These are phyloP conservation scores for Dolomedes plantarius DNA, from an alignment of 2,888 invertebrate species.

Conservation along the genomic window DNA sequence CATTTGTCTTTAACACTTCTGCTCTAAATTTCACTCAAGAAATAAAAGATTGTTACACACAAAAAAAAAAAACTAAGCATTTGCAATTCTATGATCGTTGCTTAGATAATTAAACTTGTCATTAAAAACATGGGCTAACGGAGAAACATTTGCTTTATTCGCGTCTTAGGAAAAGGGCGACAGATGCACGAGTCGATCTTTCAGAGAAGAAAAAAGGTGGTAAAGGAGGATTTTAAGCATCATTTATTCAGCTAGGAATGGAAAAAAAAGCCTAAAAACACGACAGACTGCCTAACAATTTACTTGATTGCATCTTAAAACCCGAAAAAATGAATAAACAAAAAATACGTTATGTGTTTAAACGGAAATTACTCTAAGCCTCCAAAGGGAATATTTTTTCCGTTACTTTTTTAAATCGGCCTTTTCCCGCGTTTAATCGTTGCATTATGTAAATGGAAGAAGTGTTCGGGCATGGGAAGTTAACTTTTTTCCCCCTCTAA, in stretches of 20 bases:
- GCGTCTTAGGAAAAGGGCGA: too few relatives aligned
- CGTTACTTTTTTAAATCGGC: not conserved
- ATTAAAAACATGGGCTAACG: too few relatives aligned
- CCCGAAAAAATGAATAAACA: not conserved
- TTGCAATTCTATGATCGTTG: too few relatives aligned
- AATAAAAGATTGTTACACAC: too few relatives aligned
- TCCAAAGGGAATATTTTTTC: too few relatives aligned
- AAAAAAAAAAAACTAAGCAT: too few relatives aligned
- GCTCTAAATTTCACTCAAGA: too few relatives aligned
- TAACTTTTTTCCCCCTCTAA: not conserved
- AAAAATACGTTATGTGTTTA: slow-evolving; percentile 4
- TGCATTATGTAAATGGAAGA: slow-evolving; percentile 7
- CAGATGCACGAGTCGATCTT: too few relatives aligned
- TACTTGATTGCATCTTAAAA: slow-evolving; percentile 3
- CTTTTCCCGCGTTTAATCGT: not conserved
- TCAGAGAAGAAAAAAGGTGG: not conserved
- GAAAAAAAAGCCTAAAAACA: not conserved
- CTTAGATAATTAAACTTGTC: too few relatives aligned
- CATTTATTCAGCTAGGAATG: not conserved
- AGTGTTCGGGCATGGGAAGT: not conserved
- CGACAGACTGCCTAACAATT: not conserved
- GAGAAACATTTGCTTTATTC: too few relatives aligned
- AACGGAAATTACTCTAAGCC: not conserved
- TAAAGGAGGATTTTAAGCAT: not conserved
- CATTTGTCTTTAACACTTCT: too few relatives aligned